These are phyloP conservation scores for Mesitornis unicolor DNA, from an alignment of 2,113 vertebrate species.

Conservation along the genomic window DNA sequence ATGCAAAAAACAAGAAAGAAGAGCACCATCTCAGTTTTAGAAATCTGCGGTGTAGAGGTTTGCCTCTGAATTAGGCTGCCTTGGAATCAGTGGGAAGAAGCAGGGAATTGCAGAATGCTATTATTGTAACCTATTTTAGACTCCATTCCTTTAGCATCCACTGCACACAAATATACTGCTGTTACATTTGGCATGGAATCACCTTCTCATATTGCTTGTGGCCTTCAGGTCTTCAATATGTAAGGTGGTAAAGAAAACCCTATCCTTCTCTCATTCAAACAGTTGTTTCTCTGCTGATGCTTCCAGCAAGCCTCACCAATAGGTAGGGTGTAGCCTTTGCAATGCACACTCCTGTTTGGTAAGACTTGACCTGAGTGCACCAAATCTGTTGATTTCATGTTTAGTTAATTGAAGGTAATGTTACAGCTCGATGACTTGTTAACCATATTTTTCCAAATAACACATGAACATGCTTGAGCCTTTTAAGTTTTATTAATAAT, in stretches of 20 bases:
- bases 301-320: neutral
- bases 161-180: neutral
- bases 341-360: neutral
- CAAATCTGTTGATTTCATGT: neutral
- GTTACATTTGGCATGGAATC: neutral
- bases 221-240: neutral
- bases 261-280: neutral
- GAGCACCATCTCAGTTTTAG: neutral
- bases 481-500: constrained; percentile 26
- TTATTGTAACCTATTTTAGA: neutral
- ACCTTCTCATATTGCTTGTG: neutral
- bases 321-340: neutral
- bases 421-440: neutral
- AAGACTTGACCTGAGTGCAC: neutral
- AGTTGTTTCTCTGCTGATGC: neutral
- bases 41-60: neutral
- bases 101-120: neutral
- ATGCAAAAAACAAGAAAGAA: neutral
- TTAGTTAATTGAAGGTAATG: neutral
- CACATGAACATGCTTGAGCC: neutral
- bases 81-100: neutral
- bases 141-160: neutral
- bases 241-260: neutral
- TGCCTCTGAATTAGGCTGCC: neutral
- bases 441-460: neutral